Percentiles rank a stretch among this genome's conserved stretches.
Conservation (phyloP, 2,888 invertebrate species). For the Drosophila cracens region DNA sequence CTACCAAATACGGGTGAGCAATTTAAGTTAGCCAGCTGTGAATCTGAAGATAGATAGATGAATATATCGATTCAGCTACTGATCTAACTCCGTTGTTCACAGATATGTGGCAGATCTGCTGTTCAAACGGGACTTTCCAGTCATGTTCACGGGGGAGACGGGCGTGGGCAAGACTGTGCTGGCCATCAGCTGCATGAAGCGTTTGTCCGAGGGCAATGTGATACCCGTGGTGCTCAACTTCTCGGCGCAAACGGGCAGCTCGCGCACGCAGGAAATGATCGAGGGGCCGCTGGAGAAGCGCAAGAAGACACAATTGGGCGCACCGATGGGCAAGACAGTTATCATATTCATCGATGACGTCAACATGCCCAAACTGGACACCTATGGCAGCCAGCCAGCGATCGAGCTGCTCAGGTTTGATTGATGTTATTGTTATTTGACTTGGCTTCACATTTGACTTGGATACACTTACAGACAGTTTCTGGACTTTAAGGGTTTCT, state of each 20-base stretch:
- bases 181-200: constrained; percentile 90
- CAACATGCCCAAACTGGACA: constrained; percentile 95
- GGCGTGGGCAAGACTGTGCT: constrained; percentile 96
- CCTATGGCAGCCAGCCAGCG: constrained; percentile 96
- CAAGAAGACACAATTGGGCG: constrained; percentile 91
- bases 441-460: background rate
- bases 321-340: constrained; percentile 92
- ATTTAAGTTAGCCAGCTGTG: background rate
- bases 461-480: constrained; percentile 77
- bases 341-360: constrained; percentile 96
- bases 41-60: background rate
- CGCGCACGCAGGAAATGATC: constrained; percentile 92
- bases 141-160: constrained; percentile 95
- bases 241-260: constrained; percentile 95
- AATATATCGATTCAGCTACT: background rate
- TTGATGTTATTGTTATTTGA: background rate
- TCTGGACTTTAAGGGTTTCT: constrained; percentile 88
- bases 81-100: background rate
- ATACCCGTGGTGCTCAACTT: constrained; percentile 94
- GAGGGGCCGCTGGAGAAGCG: constrained; percentile 94
- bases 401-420: constrained; percentile 92
- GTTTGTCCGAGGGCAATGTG: constrained; percentile 87
- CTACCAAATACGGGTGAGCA: constrained; percentile 91
- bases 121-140: constrained; percentile 90
- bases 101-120: constrained; percentile 87